These are phyloP conservation scores for Olivierus martensii DNA, from an alignment of 1,140 invertebrate species.

Conservation along the genomic window DNA sequence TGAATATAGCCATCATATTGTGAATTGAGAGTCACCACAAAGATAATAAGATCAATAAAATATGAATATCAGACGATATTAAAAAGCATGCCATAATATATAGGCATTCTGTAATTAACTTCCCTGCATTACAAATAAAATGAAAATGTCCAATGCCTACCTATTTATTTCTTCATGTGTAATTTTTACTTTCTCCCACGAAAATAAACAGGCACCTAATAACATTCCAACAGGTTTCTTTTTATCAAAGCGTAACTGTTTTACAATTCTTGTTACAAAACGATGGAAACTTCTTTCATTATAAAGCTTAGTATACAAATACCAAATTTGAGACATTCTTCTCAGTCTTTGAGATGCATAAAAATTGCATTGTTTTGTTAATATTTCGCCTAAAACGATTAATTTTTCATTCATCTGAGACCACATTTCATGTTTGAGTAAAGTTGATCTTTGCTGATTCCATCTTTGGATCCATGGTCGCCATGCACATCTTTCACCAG, in stretches of 20 bases:
- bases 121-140: too few relatives aligned
- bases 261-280: slow-evolving; percentile 18
- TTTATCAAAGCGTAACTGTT: slow-evolving; percentile 11
- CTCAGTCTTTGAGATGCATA: slow-evolving; percentile 23
- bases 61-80: too few relatives aligned
- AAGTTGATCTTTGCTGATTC: too few relatives aligned
- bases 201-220: slow-evolving; percentile 24
- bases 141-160: slow-evolving; percentile 5
- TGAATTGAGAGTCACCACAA: too few relatives aligned
- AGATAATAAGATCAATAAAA: too few relatives aligned
- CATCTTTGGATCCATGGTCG: too few relatives aligned
- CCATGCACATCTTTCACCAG: neutral
- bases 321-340: slow-evolving; percentile 23
- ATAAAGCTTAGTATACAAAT: slow-evolving; percentile 26
- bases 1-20: too few relatives aligned
- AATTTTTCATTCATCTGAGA: slow-evolving; percentile 13
- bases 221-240: slow-evolving; percentile 16
- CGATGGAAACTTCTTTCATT: slow-evolving; percentile 19
- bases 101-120: too few relatives aligned
- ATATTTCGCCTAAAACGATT: slow-evolving; percentile 18
- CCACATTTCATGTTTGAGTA: too few relatives aligned
- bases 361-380: slow-evolving; percentile 25
- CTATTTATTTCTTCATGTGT: slow-evolving; percentile 25
- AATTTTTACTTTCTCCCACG: slow-evolving; percentile 26
- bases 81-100: too few relatives aligned